Base-by-base conservation (phyloP, 1,140 invertebrate genomes). In the Drosophila rhopaloa region DNA sequence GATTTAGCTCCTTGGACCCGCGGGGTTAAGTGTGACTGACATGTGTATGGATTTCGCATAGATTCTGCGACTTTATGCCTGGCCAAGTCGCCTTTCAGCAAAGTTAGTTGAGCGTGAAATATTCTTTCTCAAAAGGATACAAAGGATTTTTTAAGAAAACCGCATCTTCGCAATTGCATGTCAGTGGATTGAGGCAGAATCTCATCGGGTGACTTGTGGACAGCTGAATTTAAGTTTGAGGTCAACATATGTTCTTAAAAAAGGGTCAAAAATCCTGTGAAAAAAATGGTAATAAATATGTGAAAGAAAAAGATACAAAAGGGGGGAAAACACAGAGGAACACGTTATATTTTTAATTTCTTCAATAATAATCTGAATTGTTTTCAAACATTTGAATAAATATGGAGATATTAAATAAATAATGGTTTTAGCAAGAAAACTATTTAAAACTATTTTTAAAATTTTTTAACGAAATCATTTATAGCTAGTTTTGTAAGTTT, bases 21-120 rank as follows among this genome's bases (percentile, higher is more conserved):
- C 44, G 72, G 76, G 83, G 84, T 80, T 88, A 88, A 88, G 84
- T 89, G 84, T 83, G 79, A 88, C 79, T 88, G 83, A 89, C 84
- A 86, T 86, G 84, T 86, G 79, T 83, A 88, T 79, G 76, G 76
- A 63, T 81, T 85, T 85, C 54, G 77, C 81, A 84, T 46, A 77
- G 67, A 78, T 46, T 40, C 70, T 16, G 14, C 32, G 72, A 24
- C 72, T 61, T 57, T 51, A 59, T 81, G 79, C 62, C 77, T 56
- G 46, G 54, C 50, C 62, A 27, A 48, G 66, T 66, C 57, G 57
- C 70, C 53, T 72, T 89, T 89, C 71, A 80, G 79, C 51, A 59
- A 61, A 89, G 46, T 88, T 60, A 88, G 76, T 83, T 89, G 76
- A 88, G 79, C 84, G 84, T 61, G 50, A 83, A 88, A 79, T 89